Base-by-base conservation (phyloP, 2,888 invertebrate species). In the Agapostemon virescens region DNA sequence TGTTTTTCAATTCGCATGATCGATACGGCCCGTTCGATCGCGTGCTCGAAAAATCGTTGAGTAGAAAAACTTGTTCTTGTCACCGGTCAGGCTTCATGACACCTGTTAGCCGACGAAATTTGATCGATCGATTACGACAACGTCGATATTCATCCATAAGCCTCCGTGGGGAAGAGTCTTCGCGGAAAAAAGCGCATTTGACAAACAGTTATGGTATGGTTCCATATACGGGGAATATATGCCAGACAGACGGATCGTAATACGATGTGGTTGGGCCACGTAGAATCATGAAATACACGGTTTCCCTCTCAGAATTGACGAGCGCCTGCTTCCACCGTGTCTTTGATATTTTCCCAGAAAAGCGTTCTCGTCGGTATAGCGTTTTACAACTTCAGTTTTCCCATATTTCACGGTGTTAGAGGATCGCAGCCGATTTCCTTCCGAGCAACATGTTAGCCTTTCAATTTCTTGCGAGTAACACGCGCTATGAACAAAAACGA, bases 31-130 rank as follows among this genome's bases (percentile, higher is more conserved):
- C 30, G 68, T 20, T 79, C 77, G 83, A 85, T 82, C 77, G 84
- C 83, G 76, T 68, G 69, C 75, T 66, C 71, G 74, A 82, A 81
- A 89, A 85, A 86, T 86, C 68, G 82, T 82, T 88, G 89, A 92
- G 92, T 92, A 92, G 90, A 92, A 91, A 92, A 90, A 90, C 92
- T 90, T 92, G 92, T 92, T 89, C 86, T 79, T 87, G 89, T 90
- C 90, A 88, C 72, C 76, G 86, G 64, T 84, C 85, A 81, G 81
- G 63, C 79, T 79, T 82, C 82, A 84, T 85, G 89, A 88, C 89
- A 90, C 90, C 89, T 90, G 90, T 91, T 89, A 89, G 69, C 82
- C 82, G 84, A 83, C 81, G 85, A 88, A 89, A 90, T 87, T 92
- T 92, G 92, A 92, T 92, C 90, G 92, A 92, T 92, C 87, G 87